Evolutionary conservation across 2,797 vertebrate species (phyloP).

Genomic region (Pseudochromis fuscus): DNA sequence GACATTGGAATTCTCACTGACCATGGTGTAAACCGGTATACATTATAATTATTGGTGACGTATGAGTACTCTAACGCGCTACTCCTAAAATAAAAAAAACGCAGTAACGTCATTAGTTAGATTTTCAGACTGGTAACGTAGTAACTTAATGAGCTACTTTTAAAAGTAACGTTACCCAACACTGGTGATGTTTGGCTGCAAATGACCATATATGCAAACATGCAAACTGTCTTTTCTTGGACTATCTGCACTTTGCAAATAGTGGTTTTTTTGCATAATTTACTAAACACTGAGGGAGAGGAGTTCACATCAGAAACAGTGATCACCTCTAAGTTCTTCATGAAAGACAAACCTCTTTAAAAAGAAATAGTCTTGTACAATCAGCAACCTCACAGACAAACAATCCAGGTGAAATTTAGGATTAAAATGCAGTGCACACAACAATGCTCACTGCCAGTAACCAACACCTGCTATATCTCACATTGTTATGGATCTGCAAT

Average conservation of each 20-base stretch:
- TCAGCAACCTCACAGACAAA: not conserved
- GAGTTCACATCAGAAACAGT: not conserved
- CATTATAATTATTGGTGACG: no score
- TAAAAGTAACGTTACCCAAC: no score
- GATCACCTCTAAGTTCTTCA: not conserved
- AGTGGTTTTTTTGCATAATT: slow-evolving; percentile 18
- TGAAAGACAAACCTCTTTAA: slow-evolving; percentile 9
- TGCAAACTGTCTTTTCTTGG: not conserved
- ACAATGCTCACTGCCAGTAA: slow-evolving; percentile 3
- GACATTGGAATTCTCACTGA: no score
- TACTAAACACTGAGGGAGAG: slow-evolving; percentile 13
- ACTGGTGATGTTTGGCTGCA: slow-evolving; percentile 8
- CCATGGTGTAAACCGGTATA: no score
- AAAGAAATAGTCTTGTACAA: not conserved
- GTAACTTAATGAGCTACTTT: no score
- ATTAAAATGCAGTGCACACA: not conserved
- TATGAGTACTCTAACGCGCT: no score
- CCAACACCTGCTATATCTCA: not conserved
- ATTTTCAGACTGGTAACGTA: no score
- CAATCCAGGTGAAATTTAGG: not conserved
- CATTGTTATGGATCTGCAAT: not conserved
- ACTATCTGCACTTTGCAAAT: not conserved
- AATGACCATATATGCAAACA: not conserved
- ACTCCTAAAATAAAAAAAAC: no score
- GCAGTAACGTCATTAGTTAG: no score